Conservation (phyloP, 2,888 invertebrate species). For the Philereme vetulata region DNA sequence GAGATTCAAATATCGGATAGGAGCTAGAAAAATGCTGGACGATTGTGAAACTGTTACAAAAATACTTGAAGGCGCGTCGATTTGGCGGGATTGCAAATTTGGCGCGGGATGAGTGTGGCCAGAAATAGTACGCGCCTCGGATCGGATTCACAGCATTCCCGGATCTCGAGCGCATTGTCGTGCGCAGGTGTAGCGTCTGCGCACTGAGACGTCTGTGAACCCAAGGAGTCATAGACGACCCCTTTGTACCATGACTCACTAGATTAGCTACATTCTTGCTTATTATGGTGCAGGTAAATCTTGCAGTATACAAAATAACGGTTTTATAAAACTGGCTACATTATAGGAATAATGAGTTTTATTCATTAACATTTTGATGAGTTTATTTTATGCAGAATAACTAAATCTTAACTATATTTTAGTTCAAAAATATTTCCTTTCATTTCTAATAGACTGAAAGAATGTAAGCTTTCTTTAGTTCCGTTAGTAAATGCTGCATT, state of each 20-base stretch:
- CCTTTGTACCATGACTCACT: slow-evolving; percentile 1
- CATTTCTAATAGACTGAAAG: too few species aligned
- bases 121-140: slow-evolving; percentile 73
- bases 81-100: slow-evolving; percentile 82
- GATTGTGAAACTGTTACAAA: slow-evolving; percentile 79
- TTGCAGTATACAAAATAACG: not conserved
- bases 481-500: too few species aligned
- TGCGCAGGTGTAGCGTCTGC: slow-evolving; percentile 50
- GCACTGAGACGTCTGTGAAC: not conserved
- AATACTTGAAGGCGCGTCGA: slow-evolving; percentile 76
- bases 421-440: too few species aligned
- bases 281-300: slow-evolving; percentile 4
- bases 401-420: too few species aligned
- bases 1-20: slow-evolving; percentile 33
- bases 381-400: too few species aligned
- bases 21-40: slow-evolving; percentile 50
- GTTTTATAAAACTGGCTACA: too few species aligned
- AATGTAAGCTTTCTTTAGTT: too few species aligned
- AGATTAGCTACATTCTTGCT: not conserved
- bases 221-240: not conserved
- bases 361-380: too few species aligned
- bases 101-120: slow-evolving; percentile 73
- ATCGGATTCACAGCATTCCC: slow-evolving; percentile 80
- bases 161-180: slow-evolving; percentile 58
- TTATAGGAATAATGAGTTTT: too few species aligned